Conservation (phyloP, 2,113 vertebrate species). For the Calidris pugnax region DNA sequence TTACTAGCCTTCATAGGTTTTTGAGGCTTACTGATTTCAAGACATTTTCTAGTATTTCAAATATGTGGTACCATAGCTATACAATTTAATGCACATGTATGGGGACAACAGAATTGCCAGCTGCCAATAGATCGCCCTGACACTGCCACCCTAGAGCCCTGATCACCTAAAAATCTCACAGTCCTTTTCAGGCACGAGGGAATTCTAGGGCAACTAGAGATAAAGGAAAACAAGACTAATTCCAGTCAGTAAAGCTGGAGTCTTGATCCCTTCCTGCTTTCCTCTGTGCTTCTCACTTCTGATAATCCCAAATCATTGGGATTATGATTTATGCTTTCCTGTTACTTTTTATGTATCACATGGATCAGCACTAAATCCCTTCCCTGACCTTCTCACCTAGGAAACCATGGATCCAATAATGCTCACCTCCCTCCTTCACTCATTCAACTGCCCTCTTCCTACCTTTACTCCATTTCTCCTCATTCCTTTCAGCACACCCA, state of each 20-base stretch:
- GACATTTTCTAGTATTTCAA: not conserved
- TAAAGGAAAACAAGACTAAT: slow-evolving; percentile 27
- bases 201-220: slow-evolving; percentile 20
- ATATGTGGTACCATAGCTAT: not conserved
- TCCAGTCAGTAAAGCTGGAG: not conserved
- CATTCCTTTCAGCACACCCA: not conserved
- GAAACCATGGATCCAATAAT: not conserved
- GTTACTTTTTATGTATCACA: not conserved
- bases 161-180: not conserved
- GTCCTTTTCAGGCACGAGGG: not conserved
- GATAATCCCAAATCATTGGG: not conserved
- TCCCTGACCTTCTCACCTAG: not conserved
- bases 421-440: not conserved
- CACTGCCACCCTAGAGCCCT: not conserved
- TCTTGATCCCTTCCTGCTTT: slow-evolving; percentile 34
- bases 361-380: not conserved
- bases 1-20: not conserved
- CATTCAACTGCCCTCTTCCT: not conserved
- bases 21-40: not conserved
- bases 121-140: not conserved
- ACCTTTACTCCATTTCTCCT: not conserved
- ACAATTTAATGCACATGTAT: not conserved
- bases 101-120: not conserved
- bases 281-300: not conserved
- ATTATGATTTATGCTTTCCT: slow-evolving; percentile 33